phyloP scores from a whole-genome alignment of 2,113 vertebrate genomes.

The Antidorcas marsupialis region DNA sequence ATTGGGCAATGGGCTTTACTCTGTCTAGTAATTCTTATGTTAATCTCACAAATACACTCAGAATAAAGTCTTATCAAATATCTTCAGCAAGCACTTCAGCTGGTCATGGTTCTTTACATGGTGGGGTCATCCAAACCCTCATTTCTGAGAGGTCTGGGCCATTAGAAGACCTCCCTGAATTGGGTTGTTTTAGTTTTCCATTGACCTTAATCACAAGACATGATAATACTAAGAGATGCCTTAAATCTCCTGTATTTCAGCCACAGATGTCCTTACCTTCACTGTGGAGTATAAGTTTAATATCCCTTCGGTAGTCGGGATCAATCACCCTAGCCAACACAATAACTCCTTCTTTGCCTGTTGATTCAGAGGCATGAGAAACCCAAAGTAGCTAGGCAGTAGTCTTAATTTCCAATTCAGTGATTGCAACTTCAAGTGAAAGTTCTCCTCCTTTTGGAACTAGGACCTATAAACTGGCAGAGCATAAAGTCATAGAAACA shows the following conservation, averaged over 20 bases:
- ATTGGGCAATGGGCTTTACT: not conserved
- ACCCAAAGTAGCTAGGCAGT: not conserved
- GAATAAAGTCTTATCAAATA: not conserved
- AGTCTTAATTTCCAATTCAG: not conserved
- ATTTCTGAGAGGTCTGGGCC: not conserved
- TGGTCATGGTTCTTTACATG: not conserved
- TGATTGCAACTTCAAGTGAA: not conserved
- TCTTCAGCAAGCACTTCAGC: not conserved
- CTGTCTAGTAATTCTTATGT: not conserved
- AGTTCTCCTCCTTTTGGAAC: not conserved
- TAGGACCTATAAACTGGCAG: not conserved
- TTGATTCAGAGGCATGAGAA: not conserved
- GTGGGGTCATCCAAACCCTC: not conserved
- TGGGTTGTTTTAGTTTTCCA: not conserved
- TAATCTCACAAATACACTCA: not conserved
- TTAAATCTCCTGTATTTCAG: not conserved
- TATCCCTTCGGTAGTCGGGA: not conserved
- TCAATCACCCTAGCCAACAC: not conserved
- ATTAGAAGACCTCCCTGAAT: not conserved
- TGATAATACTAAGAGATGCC: not conserved
- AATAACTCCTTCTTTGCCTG: not conserved
- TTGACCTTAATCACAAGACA: not conserved
- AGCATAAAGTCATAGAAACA: not conserved
- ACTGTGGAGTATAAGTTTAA: not conserved
- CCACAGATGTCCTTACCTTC: not conserved